Base-by-base conservation (phyloP, 2,113 vertebrate species). In the Sapayoa aenigma region DNA sequence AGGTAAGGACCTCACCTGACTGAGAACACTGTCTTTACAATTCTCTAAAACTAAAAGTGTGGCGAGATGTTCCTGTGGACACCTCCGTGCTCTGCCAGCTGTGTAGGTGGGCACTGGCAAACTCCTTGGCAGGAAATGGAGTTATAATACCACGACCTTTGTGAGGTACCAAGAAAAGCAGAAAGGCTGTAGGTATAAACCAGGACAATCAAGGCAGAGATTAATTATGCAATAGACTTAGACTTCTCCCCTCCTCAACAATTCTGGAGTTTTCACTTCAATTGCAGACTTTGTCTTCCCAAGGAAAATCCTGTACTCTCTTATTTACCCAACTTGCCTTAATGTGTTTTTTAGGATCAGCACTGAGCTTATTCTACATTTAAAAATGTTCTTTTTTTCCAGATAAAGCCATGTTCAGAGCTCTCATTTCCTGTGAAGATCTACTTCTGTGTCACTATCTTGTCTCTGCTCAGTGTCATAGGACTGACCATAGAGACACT, bases 401-500 rank as follows among this genome's bases (percentile, higher is more conserved):
- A 99, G 98, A 98, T 98, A 72, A 99, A 98, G 35, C 94, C 81
- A 11, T 99, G 98, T 92, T 98, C 98, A 24, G 98, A 99, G 97
- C 97, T 99, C 12, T 97, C 98, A 0, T 71, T 91, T 37, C 96
- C 96, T 4, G 95, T 98, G 85, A 98, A 98, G 94, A 76, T 98
- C 69, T 99, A 98, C 79, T 98, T 98, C 97, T 98, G 97, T 90
- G 97, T 98, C 87, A 97, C 98, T 20, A 75, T 98, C 20, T 3
- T 93, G 56, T 99, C 98, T 12, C 97, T 99, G 82, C 74, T 98
- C 68, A 98, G 91, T 13, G 95, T 99, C 47, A 90, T 98, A 17
- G 98, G 97, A 72, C 90, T 99, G 65, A 98, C 98, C 17, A 15
- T 98, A n/a, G 91, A 84, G 93, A 98, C 98, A 7, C 96, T 99